phyloP scores from a whole-genome alignment of 2,113 vertebrate genomes.

The Suricata suricatta region DNA sequence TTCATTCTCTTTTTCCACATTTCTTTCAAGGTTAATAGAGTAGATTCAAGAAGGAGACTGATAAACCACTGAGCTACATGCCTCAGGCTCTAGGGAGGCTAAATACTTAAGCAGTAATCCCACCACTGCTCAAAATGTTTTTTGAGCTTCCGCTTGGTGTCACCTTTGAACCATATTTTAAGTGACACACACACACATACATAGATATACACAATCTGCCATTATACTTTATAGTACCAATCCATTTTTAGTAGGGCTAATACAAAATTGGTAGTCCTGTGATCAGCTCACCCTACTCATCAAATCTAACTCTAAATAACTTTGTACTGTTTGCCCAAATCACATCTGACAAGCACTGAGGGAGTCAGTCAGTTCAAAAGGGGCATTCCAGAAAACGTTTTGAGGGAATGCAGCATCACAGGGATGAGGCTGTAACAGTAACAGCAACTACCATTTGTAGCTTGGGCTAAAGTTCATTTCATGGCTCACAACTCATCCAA shows the following conservation, averaged over 20 bases:
- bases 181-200: background rate
- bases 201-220: background rate
- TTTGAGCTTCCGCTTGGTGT: background rate
- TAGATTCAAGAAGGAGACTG: background rate
- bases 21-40: slow-evolving; percentile 47
- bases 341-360: background rate
- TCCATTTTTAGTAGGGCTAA: background rate
- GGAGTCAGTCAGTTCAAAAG: background rate
- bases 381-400: slow-evolving; percentile 11
- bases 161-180: slow-evolving; percentile 52
- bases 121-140: slow-evolving; percentile 9
- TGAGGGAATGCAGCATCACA: background rate
- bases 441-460: background rate
- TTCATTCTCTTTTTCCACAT: slow-evolving; percentile 31
- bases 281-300: background rate
- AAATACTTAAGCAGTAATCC: slow-evolving; percentile 40
- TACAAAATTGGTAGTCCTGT: background rate
- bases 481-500: background rate
- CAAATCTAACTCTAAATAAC: background rate
- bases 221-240: background rate
- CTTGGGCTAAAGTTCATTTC: background rate
- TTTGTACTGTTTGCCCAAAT: background rate
- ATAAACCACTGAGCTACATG: background rate
- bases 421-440: background rate
- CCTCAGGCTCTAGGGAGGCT: background rate